Base-by-base conservation (phyloP, 2,888 invertebrate species). In the Agelastica alni region DNA sequence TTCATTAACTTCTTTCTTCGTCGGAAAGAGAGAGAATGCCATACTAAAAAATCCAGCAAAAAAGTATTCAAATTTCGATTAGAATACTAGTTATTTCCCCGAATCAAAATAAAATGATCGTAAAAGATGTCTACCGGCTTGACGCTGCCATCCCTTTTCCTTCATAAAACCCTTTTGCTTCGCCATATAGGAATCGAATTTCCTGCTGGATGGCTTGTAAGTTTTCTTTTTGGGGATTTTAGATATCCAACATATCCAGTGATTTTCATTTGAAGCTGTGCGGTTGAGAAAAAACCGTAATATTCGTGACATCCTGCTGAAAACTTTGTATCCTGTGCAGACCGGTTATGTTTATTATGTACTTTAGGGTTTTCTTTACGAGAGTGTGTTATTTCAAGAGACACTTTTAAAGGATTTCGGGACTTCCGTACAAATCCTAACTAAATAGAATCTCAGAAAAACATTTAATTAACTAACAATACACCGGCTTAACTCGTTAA, bases 331-430 rank as follows among this genome's bases (percentile, higher is more conserved):
- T 45, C 45, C 45, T 45, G 32, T 45, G 32, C 14, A 32, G 45
- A 18, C 45, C 45, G 32, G 45, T 45, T 45, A 45, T 45, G 45
- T 45, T 45, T 45, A 45, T 45, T 45, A 32, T 45, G 34, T 45
- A 45, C 32, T 45, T 45, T 32, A 32, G 45, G 45, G 7, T 32
- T 17, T 32, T 32, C 26, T 45, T 45, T 45, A 45, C 34, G 45
- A 32, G 26, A 7, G 9, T 7, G 45, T 6, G 32, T 31, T 32
- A 13, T 31, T 45, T 13, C 26, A 9, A 12, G 13, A 22, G 43
- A 43, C 12, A 43, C 43, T 42, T 10, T 22, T 13, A n/a, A 26
- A 20, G 5, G 44, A 30, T 31, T 12, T 10, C 28, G 16, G 16
- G 5, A 12, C 12, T 44, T 26, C 44, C 10, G 16, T 44, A 44